Evolutionary conservation across 2,113 vertebrate genomes (phyloP).

Genomic region (Eulemur macaco): DNA sequence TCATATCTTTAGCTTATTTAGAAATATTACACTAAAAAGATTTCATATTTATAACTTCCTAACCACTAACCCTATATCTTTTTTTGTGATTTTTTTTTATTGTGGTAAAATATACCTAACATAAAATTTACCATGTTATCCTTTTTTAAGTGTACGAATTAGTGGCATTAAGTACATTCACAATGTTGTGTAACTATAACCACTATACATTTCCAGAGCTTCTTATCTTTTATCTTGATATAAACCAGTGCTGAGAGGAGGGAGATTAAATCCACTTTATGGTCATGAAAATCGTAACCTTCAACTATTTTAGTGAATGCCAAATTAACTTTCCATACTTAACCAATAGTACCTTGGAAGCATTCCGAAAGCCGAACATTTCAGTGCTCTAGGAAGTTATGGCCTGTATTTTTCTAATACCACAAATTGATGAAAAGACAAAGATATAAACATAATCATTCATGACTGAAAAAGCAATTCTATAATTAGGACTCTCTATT

Average conservation of each 20-base stretch:
- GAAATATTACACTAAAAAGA: conserved; percentile 29
- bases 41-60: conserved; percentile 33
- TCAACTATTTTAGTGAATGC: neutral
- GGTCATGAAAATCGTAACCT: neutral
- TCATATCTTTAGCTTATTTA: conserved; percentile 27
- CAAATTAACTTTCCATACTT: conserved; percentile 4
- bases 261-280: neutral
- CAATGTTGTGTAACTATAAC: neutral
- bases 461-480: neutral
- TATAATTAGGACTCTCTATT: neutral
- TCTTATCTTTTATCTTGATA: conserved; percentile 22
- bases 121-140: neutral
- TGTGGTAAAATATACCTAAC: neutral
- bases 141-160: neutral
- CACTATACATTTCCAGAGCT: neutral
- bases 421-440: neutral
- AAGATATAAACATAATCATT: neutral
- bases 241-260: conserved; percentile 5
- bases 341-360: neutral
- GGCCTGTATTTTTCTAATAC: neutral
- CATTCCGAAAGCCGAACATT: neutral
- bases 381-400: neutral
- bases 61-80: neutral
- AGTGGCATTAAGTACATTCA: neutral
- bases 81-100: neutral